These are phyloP conservation scores for Acanthurus leucopareius DNA, from an alignment of 2,797 vertebrate genomes.

Conservation along the genomic window DNA sequence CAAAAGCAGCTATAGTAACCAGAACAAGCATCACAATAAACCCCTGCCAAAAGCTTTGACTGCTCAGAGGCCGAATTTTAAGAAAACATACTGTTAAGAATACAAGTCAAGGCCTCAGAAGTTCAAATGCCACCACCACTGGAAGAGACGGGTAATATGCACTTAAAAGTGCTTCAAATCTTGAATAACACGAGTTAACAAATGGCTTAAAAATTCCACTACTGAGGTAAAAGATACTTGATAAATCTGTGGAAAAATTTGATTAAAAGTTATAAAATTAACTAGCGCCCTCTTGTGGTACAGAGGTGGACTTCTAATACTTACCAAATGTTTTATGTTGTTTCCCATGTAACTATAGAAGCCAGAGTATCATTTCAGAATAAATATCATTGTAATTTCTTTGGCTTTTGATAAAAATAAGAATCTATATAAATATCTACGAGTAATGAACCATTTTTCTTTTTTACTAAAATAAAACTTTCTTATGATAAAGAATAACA, in stretches of 20 bases:
- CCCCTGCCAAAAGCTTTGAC: slow-evolving; percentile 18
- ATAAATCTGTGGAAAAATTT: slow-evolving; percentile 26
- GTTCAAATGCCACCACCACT: slow-evolving; percentile 24
- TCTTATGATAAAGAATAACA: slow-evolving; percentile 2
- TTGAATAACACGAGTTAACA: slow-evolving; percentile 17
- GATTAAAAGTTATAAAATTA: slow-evolving; percentile 30
- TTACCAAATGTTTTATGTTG: not conserved
- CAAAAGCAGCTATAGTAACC: slow-evolving; percentile 4
- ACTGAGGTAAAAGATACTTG: slow-evolving; percentile 16
- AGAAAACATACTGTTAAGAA: slow-evolving; percentile 45
- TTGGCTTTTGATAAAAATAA: slow-evolving; percentile 69
- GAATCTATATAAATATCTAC: slow-evolving; percentile 54
- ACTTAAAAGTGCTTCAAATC: slow-evolving; percentile 48
- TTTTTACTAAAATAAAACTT: slow-evolving; percentile 17
- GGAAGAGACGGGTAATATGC: slow-evolving; percentile 4
- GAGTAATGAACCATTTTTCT: not conserved
- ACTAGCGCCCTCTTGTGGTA: slow-evolving; percentile 69
- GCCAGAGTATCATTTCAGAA: slow-evolving; percentile 12
- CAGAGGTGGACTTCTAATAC: slow-evolving; percentile 23
- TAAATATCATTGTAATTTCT: slow-evolving; percentile 62
- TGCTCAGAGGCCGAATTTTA: slow-evolving; percentile 13
- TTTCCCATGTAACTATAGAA: not conserved
- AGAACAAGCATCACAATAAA: not conserved
- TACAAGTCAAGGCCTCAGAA: slow-evolving; percentile 54
- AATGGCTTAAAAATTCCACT: slow-evolving; percentile 26